These are phyloP conservation scores for Phenganax stokvisi DNA, from an alignment of 92 coral and sea anemone species.

Conservation along the genomic window DNA sequence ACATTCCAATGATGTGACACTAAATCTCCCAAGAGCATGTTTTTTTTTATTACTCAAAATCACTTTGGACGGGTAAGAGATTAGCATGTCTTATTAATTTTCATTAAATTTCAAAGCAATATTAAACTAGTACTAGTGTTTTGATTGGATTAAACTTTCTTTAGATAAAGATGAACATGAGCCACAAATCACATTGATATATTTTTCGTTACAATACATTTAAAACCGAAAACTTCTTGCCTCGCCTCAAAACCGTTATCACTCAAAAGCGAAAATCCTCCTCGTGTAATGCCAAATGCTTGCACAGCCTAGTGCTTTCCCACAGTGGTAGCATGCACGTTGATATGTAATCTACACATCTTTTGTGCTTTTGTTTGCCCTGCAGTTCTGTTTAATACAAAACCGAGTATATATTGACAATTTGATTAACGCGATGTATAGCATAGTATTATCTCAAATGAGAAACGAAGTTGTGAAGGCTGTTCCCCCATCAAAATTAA, in stretches of 20 bases:
- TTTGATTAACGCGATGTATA: not conserved
- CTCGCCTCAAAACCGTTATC: no score
- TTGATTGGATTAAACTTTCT: not conserved
- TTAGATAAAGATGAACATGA: not conserved
- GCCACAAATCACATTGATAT: no score
- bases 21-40: not conserved
- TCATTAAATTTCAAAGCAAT: no score
- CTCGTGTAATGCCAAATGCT: no score
- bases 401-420: not conserved
- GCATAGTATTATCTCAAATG: not conserved
- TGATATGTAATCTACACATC: not conserved
- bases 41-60: not conserved
- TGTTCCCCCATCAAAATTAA: not conserved
- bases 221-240: no score
- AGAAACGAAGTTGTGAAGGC: not conserved
- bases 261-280: no score
- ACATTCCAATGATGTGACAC: not conserved
- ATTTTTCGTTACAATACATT: no score
- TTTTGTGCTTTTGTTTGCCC: not conserved
- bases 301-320: no score
- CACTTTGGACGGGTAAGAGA: constrained; percentile 1
- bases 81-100: not conserved
- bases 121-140: no score
- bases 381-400: not conserved
- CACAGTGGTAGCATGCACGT: no score